Evolutionary conservation across 2,797 vertebrate genomes (phyloP), one percentile per base, ranked within the genome.

Genomic region (Falco concolor): DNA sequence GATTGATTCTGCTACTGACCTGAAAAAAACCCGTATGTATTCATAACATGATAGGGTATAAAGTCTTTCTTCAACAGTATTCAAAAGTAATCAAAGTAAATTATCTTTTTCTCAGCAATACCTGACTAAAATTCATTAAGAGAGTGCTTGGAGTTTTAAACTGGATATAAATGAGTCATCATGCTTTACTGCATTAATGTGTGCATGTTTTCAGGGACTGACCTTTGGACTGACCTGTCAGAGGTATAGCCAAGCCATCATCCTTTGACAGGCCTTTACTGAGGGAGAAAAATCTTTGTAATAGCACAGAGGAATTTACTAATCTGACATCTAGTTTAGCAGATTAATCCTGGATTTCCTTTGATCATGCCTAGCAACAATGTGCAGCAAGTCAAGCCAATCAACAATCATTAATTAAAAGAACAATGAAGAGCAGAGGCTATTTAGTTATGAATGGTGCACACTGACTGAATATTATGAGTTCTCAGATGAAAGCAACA

Each of bases 341-440:
- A 97, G 98, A 98, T 98, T 98, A 98, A 98, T 98, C 97, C 96
- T 96, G 86, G 96, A 83, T 95, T 90, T 87, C 79, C 98, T 98
- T 99, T 98, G 98, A 98, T 99, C 98, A 97, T 87, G 90, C 69
- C 94, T 91, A 92, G 97, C 95, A 98, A 97, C 97, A 97, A 97
- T 97, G 94, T 97, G 96, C 95, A 91, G 95, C 98, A 98, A 98
- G 98, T 97, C 96, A 93, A 97, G 98, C 97, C 97, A 98, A 98
- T 98, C 98, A 98, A 95, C 96, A 95, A 96, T 93, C 96, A 98
- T 98, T 98, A 98, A 98, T 98, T 98, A 98, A 97, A 81, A 93
- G 97, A 98, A 98, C 96, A 97, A 98, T 98, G 97, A 97, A 97
- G 95, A 97, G 95, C 89, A 88, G 96, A 97, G 95, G 85, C 95